A percentile compares a stretch with the other conserved stretches of the same genome.
These are phyloP conservation scores for Pseudomugil gertrudae DNA, from an alignment of 2,797 vertebrate genomes.

Conservation along the genomic window DNA sequence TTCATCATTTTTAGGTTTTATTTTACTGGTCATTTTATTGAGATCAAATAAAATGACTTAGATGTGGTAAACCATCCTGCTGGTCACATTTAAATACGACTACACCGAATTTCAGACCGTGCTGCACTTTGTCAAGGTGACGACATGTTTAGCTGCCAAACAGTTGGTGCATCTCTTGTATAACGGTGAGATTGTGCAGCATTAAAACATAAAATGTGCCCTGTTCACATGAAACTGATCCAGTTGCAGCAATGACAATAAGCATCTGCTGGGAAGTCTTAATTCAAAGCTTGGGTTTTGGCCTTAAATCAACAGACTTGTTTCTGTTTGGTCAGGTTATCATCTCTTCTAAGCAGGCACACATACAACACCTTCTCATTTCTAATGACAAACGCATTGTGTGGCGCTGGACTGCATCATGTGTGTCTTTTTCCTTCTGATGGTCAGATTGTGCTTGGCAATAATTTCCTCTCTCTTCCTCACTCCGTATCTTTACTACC, in stretches of 20 bases:
- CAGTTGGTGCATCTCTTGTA: background rate
- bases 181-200: background rate
- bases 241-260: background rate
- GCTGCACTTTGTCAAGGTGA: background rate
- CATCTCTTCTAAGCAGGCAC: background rate
- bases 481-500: slow-evolving; percentile 22
- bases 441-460: background rate
- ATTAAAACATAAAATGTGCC: background rate
- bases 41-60: background rate
- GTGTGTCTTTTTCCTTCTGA: background rate
- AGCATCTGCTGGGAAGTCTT: background rate
- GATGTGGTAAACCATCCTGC: background rate
- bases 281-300: background rate
- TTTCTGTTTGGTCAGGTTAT: too few relatives aligned
- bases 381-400: background rate
- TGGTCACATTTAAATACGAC: background rate
- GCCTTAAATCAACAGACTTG: background rate
- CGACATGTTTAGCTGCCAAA: background rate
- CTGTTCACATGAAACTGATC: background rate
- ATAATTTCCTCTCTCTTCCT: slow-evolving; percentile 13
- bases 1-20: background rate
- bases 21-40: background rate
- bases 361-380: background rate
- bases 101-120: too few relatives aligned
- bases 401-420: background rate